phyloP scores from a whole-genome alignment of 2,888 invertebrate species.

The Hemaris fuciformis region DNA sequence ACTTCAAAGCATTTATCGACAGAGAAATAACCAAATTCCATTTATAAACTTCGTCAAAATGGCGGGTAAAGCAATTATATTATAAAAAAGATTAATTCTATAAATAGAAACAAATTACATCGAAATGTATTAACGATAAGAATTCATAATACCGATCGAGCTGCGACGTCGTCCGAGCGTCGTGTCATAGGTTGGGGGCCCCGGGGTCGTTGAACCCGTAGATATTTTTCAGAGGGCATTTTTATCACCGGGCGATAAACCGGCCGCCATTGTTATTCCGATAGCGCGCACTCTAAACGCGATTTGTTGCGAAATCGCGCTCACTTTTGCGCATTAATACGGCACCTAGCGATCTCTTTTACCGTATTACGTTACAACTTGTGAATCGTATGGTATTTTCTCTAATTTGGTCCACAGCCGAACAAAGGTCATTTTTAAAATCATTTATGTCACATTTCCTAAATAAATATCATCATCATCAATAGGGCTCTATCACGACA shows the following conservation, averaged over 20 bases:
- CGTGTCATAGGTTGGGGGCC: conserved; percentile 36
- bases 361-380: not conserved
- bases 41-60: too few relatives aligned
- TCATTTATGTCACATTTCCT: too few relatives aligned
- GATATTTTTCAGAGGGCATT: conserved; percentile 40
- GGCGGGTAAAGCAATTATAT: too few relatives aligned
- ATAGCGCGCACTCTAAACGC: conserved; percentile 30
- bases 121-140: not conserved
- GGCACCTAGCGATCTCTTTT: not conserved
- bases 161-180: not conserved
- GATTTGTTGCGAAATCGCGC: conserved; percentile 27
- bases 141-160: not conserved
- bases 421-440: too few relatives aligned
- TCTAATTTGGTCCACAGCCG: too few relatives aligned
- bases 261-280: conserved; percentile 39
- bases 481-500: too few relatives aligned
- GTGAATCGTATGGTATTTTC: too few relatives aligned
- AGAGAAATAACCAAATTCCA: too few relatives aligned
- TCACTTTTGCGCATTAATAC: not conserved
- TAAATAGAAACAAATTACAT: not conserved
- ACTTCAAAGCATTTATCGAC: too few relatives aligned
- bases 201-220: conserved; percentile 33
- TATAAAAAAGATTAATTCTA: not conserved
- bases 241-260: conserved; percentile 43
- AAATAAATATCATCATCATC: too few relatives aligned